Evolutionary conservation across 2,797 vertebrate genomes (phyloP).

Genomic region (Chelon labrosus): DNA sequence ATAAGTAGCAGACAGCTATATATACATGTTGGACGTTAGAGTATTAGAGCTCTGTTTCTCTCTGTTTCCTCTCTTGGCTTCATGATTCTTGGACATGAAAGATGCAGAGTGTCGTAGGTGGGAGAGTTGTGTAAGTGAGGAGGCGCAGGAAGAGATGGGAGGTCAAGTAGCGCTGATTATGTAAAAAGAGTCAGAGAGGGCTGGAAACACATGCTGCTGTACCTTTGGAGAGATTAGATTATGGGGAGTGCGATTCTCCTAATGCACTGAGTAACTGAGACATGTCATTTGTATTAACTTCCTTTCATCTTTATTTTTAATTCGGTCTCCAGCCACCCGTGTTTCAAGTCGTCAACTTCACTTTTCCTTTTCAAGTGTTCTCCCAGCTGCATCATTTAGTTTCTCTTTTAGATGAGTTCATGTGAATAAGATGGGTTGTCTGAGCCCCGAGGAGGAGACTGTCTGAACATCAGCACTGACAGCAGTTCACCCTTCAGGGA

Average conservation of each 20-base stretch:
- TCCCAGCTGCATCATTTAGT: constrained; percentile 45
- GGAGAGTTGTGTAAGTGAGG: constrained; percentile 82
- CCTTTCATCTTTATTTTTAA: background rate
- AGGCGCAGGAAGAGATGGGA: constrained; percentile 70
- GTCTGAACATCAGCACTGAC: constrained; percentile 59
- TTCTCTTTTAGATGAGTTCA: constrained; percentile 53
- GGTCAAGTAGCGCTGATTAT: constrained; percentile 79
- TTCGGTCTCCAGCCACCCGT: background rate
- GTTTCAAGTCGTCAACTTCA: constrained; percentile 14
- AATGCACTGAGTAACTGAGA: constrained; percentile 35
- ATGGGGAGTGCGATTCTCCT: constrained; percentile 37
- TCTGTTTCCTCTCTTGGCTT: constrained; percentile 41
- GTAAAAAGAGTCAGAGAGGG: constrained; percentile 70
- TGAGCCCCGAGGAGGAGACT: constrained; percentile 49
- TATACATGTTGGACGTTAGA: constrained; percentile 33
- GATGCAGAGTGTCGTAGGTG: constrained; percentile 76
- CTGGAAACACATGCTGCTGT: constrained; percentile 63
- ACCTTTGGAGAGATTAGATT: constrained; percentile 62
- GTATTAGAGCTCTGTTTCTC: constrained; percentile 40
- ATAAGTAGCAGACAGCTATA: constrained; percentile 58
- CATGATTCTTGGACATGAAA: constrained; percentile 73
- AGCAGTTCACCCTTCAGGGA: constrained; percentile 55
- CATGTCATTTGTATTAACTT: constrained; percentile 7
- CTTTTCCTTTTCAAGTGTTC: constrained; percentile 25
- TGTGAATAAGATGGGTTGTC: constrained; percentile 52